These are phyloP conservation scores for Serranus cabrilla DNA, from an alignment of 2,797 vertebrate species.

Conservation along the genomic window DNA sequence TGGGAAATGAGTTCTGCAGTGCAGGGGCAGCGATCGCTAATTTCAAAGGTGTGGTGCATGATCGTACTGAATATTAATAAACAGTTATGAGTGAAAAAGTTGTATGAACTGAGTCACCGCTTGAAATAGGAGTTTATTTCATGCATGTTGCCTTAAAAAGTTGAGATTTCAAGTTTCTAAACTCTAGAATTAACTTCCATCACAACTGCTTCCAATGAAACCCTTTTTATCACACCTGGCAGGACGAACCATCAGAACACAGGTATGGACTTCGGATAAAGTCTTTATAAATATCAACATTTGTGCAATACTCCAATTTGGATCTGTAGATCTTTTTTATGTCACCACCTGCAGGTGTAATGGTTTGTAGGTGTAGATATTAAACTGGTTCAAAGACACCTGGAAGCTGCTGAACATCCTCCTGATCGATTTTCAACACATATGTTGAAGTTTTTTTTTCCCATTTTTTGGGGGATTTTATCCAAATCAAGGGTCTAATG, in stretches of 20 bases:
- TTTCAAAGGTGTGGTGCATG: too few relatives aligned
- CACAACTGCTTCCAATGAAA: not conserved
- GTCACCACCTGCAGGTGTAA: conserved; percentile 5
- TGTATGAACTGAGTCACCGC: not conserved
- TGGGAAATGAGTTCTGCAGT: not conserved
- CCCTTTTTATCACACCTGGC: conserved; percentile 1
- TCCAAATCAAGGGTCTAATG: not conserved
- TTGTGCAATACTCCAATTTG: conserved; percentile 32
- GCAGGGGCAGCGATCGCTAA: too few relatives aligned
- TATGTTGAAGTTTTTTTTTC: too few relatives aligned
- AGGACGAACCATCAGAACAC: too few relatives aligned
- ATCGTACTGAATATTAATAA: too few relatives aligned
- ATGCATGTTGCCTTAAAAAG: not conserved
- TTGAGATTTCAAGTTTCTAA: not conserved
- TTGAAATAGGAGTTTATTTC: not conserved
- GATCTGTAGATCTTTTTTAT: not conserved
- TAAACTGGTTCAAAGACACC: conserved; percentile 12
- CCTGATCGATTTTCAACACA: too few relatives aligned
- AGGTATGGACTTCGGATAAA: not conserved
- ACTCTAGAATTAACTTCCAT: not conserved
- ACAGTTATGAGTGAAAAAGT: too few relatives aligned
- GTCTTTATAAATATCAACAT: not conserved
- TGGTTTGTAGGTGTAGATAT: not conserved
- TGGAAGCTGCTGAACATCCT: too few relatives aligned
- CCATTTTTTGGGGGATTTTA: too few relatives aligned